phyloP scores from a whole-genome alignment of 2,113 vertebrate genomes.

The Colistium nudipinnis region DNA sequence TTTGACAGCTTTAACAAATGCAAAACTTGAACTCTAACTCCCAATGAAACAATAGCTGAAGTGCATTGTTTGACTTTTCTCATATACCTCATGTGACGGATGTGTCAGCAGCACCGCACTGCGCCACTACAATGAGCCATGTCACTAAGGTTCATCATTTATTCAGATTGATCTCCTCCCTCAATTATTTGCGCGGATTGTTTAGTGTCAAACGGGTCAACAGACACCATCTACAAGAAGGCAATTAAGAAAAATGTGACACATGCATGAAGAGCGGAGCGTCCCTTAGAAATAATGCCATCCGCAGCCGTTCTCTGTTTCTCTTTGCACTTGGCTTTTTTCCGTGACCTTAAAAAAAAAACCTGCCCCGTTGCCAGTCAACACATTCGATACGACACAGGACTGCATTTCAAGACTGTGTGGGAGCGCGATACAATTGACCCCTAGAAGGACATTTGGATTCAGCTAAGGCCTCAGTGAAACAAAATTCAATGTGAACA shows the following conservation, averaged over 20 bases:
- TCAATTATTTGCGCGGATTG: not conserved
- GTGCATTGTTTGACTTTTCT: too few relatives aligned
- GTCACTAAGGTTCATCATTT: not conserved
- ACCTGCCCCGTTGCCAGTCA: conserved; percentile 15
- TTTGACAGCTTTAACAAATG: too few relatives aligned
- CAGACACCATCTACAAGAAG: not conserved
- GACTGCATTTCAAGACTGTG: conserved; percentile 12
- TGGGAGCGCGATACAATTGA: conserved; percentile 9
- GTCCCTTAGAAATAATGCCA: not conserved
- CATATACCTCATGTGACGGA: too few relatives aligned
- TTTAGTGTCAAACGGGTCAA: conserved; percentile 14
- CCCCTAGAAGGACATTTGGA: conserved; percentile 34
- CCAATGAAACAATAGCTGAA: conserved; percentile 12
- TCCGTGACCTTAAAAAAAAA: conserved; percentile 16
- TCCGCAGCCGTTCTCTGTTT: not conserved
- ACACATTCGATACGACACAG: conserved; percentile 11
- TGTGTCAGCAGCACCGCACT: conserved; percentile 34
- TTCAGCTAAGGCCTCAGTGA: conserved; percentile 42
- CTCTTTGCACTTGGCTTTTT: not conserved
- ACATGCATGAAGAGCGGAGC: conserved; percentile 6
- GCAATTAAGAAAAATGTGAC: not conserved
- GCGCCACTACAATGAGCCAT: conserved; percentile 16
- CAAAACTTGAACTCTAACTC: conserved; percentile 20
- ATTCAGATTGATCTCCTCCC: not conserved
- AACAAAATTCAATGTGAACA: conserved; percentile 43